A percentile compares a stretch with the other conserved stretches of the same genome.
These are phyloP conservation scores for Hydropsyche tenuis DNA, from an alignment of 1,140 invertebrate species.

Conservation along the genomic window DNA sequence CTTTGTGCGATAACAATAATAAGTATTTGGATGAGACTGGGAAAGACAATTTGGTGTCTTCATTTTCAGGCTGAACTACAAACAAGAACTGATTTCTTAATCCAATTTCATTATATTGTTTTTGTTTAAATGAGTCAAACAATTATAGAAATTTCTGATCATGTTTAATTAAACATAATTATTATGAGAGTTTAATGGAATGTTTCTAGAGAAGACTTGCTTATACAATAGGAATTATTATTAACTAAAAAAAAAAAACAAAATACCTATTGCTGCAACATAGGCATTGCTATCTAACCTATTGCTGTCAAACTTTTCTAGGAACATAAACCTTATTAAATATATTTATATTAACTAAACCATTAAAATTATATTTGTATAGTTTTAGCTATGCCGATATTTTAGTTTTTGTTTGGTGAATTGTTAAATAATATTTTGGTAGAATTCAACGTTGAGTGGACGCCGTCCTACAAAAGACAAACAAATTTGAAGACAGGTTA, in stretches of 20 bases:
- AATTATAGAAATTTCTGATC: slow-evolving; percentile 35
- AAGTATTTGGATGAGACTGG: slow-evolving; percentile 35
- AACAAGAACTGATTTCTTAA: slow-evolving; percentile 38
- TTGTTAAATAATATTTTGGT: slow-evolving; percentile 41
- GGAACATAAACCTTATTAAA: slow-evolving; percentile 43
- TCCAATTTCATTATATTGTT: slow-evolving; percentile 37
- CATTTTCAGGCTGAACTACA: slow-evolving; percentile 30
- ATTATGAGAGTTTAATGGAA: slow-evolving; percentile 31
- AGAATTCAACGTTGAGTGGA: slow-evolving; percentile 41
- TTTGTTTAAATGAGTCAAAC: slow-evolving; percentile 33
- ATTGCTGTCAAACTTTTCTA: slow-evolving; percentile 34
- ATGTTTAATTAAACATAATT: slow-evolving; percentile 34
- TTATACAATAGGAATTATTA: slow-evolving; percentile 35
- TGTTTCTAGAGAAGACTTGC: slow-evolving; percentile 45
- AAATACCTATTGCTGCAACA: slow-evolving; percentile 32
- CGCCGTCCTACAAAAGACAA: slow-evolving; percentile 43
- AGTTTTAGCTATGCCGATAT: slow-evolving; percentile 50
- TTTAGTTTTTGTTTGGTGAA: slow-evolving; percentile 47
- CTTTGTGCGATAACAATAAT: slow-evolving; percentile 36
- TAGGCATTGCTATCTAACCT: slow-evolving; percentile 17
- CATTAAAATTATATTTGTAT: slow-evolving; percentile 48
- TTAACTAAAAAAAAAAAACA: slow-evolving; percentile 22
- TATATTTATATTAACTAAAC: slow-evolving; percentile 46
- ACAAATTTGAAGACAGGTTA: slow-evolving; percentile 47
- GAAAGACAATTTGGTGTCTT: slow-evolving; percentile 29